phyloP scores from a whole-genome alignment of 2,113 vertebrate genomes.

The Prionailurus bengalensis region DNA sequence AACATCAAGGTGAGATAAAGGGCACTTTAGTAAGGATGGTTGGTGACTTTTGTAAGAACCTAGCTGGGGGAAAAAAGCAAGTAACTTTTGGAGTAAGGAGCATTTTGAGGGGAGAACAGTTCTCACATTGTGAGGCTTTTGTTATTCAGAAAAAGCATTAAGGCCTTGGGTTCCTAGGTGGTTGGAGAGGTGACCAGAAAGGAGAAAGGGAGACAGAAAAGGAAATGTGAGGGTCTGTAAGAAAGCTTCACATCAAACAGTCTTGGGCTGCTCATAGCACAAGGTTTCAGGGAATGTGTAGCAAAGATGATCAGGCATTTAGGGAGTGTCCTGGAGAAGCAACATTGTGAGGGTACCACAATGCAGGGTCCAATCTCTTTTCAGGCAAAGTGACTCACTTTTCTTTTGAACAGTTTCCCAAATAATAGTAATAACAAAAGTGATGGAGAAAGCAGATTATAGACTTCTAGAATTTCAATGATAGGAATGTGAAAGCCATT shows the following conservation, averaged over 20 bases:
- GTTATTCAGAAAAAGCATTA: not conserved
- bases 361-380: not conserved
- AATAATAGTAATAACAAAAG: conserved; percentile 84
- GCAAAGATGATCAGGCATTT: not conserved
- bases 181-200: not conserved
- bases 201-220: not conserved
- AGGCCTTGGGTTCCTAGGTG: not conserved
- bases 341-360: not conserved
- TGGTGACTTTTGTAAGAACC: not conserved
- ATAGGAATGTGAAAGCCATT: conserved; percentile 84
- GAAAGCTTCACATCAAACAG: not conserved
- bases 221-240: not conserved
- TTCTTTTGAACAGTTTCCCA: conserved; percentile 80
- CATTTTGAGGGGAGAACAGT: not conserved
- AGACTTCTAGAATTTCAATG: conserved; percentile 81
- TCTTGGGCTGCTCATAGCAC: not conserved
- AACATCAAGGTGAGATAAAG: not conserved
- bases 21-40: not conserved
- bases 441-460: conserved; percentile 81
- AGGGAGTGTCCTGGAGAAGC: not conserved
- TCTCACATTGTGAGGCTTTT: not conserved
- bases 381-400: conserved; percentile 45
- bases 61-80: not conserved
- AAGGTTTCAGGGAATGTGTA: not conserved
- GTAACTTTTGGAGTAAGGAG: not conserved